Base-by-base conservation (phyloP, 2,888 invertebrate species). In the Melanargia galathea region DNA sequence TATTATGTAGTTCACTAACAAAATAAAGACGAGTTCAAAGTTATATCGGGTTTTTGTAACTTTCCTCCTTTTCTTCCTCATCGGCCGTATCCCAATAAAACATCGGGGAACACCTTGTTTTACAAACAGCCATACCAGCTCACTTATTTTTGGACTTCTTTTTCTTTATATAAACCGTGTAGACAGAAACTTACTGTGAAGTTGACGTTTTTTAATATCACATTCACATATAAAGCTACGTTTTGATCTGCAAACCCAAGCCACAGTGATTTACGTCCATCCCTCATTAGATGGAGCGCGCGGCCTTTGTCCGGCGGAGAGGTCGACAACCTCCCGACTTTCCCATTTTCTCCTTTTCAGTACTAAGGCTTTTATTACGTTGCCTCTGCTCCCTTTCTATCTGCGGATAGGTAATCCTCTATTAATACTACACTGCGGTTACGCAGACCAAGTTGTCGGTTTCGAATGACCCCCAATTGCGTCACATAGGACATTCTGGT, bases 401-500 rank as follows among this genome's bases (percentile, higher is more conserved):
- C 48, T 63, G 66, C 58, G 64, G 63, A 65, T 65, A 67, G 63
- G 65, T 66, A 60, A 64, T 76, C 72, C 78, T 78, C 77, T 81
- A 80, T 83, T 77, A 78, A 81, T 82, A 84, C 78, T 77, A 79
- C 79, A 76, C 74, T 87, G 87, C 81, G 87, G 88, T 88, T 82
- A 77, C 75, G 78, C 73, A 76, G 78, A 74, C 81, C 80, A 79
- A 83, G 79, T 81, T 83, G 81, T 85, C 81, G 86, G 84, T 87
- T 83, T 87, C 86, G 77, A 84, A 83, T 88, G 84, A 85, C 86
- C 82, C n/a, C 48, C 70, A 81, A 78, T 87, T 88, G 83, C 86
- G 79, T 85, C 84, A 88, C 79, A 73, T 80, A 80, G 77, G 78
- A 80, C 86, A 86, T 84, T 86, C 83, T 82, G 80, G 77, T 81